Percentiles rank a stretch among this genome's conserved stretches.
Conservation (phyloP, 2,113 vertebrate genomes). For the Colinus virginianus region DNA sequence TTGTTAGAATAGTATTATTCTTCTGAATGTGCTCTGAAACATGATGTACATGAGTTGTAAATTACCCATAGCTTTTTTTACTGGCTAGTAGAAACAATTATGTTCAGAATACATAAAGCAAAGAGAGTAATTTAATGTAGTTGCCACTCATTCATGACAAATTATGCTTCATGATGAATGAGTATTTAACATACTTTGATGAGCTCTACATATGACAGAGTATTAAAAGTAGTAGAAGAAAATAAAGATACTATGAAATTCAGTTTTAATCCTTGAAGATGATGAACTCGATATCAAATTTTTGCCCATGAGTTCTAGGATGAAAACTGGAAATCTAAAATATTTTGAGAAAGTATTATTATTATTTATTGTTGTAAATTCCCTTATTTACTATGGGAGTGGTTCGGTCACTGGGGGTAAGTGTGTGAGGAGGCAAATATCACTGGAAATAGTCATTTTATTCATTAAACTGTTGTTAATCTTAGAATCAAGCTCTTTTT, state of each 20-base stretch:
- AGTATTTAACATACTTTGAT: neutral
- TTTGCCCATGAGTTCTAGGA: accelerated
- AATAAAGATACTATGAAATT: neutral
- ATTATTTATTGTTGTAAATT: neutral
- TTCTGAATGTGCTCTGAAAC: neutral
- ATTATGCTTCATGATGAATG: neutral
- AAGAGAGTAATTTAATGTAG: neutral
- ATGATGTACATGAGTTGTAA: neutral
- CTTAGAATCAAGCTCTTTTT: neutral
- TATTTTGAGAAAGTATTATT: neutral
- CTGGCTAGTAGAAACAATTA: neutral
- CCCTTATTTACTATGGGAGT: neutral
- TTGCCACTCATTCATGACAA: neutral
- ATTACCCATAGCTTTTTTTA: neutral
- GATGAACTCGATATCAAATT: neutral
- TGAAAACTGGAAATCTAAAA: neutral
- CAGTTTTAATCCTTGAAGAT: neutral
- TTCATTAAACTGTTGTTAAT: neutral
- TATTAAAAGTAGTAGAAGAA: neutral
- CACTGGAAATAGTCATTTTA: neutral
- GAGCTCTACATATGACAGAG: neutral
- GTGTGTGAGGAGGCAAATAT: neutral
- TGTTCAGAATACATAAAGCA: neutral
- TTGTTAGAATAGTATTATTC: neutral
- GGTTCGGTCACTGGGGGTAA: neutral